These are phyloP conservation scores for Halcyon badia DNA, from an alignment of 2,797 vertebrate species.

Conservation along the genomic window DNA sequence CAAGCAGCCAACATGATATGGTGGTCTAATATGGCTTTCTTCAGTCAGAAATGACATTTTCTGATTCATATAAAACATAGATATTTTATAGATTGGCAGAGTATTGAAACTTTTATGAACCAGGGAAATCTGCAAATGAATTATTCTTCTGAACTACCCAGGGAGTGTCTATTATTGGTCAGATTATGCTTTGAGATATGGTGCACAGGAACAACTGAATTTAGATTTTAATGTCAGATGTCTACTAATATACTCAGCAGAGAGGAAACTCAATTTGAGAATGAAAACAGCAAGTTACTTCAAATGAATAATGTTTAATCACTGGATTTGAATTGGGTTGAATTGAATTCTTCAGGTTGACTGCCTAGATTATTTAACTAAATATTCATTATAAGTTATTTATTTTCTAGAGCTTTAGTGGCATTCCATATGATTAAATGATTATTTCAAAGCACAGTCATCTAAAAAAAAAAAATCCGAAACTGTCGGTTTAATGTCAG, in stretches of 20 bases:
- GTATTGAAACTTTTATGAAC: background rate
- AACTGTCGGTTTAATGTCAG: conserved; percentile 41
- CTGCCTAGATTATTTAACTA: conserved; percentile 73
- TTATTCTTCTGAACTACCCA: background rate
- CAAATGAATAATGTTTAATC: background rate
- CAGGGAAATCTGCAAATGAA: background rate
- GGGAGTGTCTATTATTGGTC: background rate
- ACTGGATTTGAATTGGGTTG: background rate
- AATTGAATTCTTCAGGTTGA: conserved; percentile 53
- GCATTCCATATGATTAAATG: conserved; percentile 70
- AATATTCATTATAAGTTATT: conserved; percentile 67
- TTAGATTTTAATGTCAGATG: background rate
- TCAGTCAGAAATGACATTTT: background rate
- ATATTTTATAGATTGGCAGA: background rate
- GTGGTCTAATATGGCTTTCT: background rate
- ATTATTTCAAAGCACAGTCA: conserved; percentile 64
- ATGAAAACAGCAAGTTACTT: background rate
- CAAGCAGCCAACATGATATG: background rate
- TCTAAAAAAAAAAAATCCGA: conserved; percentile 52
- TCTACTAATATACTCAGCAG: background rate
- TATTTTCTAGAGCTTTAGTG: conserved; percentile 62
- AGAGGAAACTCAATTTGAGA: background rate
- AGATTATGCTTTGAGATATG: background rate
- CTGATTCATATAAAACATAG: background rate
- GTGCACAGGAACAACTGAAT: background rate